Percentiles rank a stretch among this genome's conserved stretches.
Conservation (phyloP, 2,113 vertebrate genomes). For the Grammatotria lemairii region DNA sequence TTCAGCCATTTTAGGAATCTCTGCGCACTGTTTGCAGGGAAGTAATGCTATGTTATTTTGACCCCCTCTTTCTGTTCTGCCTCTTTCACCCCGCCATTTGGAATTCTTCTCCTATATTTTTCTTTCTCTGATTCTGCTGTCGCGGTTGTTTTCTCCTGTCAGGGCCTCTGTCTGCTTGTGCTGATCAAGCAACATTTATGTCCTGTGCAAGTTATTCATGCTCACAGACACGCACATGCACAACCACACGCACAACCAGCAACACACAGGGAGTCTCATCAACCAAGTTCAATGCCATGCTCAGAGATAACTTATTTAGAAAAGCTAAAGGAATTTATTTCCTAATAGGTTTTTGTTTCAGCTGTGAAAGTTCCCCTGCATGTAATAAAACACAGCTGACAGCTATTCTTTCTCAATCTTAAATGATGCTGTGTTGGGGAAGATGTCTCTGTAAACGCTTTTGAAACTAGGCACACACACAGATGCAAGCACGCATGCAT, state of each 20-base stretch:
- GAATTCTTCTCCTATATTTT: constrained; percentile 7
- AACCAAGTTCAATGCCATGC: neutral
- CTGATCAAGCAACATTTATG: constrained; percentile 28
- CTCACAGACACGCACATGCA: neutral
- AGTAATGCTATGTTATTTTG: neutral
- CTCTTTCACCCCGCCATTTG: neutral
- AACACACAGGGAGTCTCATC: neutral
- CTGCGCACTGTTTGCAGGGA: neutral
- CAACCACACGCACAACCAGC: neutral
- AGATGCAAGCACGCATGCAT: neutral
- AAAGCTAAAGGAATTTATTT: neutral
- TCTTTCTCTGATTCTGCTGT: constrained; percentile 22
- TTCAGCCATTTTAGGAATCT: neutral
- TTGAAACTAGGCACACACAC: neutral
- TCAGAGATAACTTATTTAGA: neutral
- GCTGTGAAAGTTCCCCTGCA: neutral
- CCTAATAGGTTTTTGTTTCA: neutral
- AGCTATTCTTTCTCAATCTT: neutral
- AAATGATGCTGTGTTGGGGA: neutral
- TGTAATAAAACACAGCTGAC: neutral
- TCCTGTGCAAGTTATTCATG: neutral
- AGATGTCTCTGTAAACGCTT: neutral
- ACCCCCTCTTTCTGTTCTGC: neutral
- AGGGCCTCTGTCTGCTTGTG: constrained; percentile 14
- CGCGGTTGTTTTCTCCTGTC: constrained; percentile 7